Base-by-base conservation (phyloP, 2,797 vertebrate species). In the Syncerus caffer region DNA sequence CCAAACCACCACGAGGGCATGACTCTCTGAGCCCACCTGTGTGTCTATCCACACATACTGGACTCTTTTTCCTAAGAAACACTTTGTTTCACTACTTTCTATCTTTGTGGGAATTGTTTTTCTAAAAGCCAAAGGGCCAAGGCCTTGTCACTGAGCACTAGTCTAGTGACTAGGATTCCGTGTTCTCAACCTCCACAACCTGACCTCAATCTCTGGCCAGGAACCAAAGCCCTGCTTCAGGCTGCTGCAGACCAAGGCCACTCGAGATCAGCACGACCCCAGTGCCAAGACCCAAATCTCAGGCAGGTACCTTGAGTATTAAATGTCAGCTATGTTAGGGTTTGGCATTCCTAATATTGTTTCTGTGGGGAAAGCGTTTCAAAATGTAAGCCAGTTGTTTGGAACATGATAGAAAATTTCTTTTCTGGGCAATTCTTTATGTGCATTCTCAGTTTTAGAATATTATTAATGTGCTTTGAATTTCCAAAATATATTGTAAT, bases 401-500 rank as follows among this genome's bases (percentile, higher is more conserved):
- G 6, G 16, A 91, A 87, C 2, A 7, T 42, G 13, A 80, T 1
- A 34, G 47, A 71, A 1, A 93, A 57, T 38, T 23, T 31, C 12
- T 84, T 85, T 45, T 38, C 15, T 31, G n/a, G 15, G 12, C 16
- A 95, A 82, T 45, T 82, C 45, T 29, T 45, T 10, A 80, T 71
- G 50, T 31, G 3, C 55, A 83, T 47, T 94, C 71, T 91, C 55
- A 90, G 34, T 87, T 94, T 89, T 84, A 89, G 38, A 45, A 93
- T 79, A 23, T 42, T 55, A 80, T 89, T 57, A 29, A 23, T 42
- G 38, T 47, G 45, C 55, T 87, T 51, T 25, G 16, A 91, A 53
- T 88, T 84, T 92, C 85, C 57, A 85, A 95, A 89, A 57, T 67
- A 85, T 29, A 95, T 58, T 79, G 14, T 67, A 62, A 14, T 58